Evolutionary conservation across 2,113 vertebrate genomes (phyloP), one percentile per base, ranked within the genome.

Genomic region (Melanotaenia duboulayi): DNA sequence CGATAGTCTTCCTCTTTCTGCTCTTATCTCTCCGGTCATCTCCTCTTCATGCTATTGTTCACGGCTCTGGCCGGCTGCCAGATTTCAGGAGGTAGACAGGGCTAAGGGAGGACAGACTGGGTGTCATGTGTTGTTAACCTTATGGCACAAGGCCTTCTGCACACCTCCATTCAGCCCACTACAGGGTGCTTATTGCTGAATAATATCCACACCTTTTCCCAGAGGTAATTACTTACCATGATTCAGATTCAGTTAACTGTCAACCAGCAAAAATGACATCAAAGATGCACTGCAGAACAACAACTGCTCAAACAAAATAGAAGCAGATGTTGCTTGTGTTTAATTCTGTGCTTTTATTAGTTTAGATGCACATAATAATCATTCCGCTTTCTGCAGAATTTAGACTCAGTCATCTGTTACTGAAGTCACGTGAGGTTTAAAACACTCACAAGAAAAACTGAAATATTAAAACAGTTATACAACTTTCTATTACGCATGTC

Each of bases 41-140:
- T 71, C 66, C 61, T 69, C 51, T 71, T 14, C 1, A 0, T 5
- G 7, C 81, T 65, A 81, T 88, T 89, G 84, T 90, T 84, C 46
- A 7, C 5, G 0, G 42, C 25, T 54, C 44, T 88, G 90, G 88
- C 78, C 25, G 5, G 3, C 8, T 0, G 82, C 87, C 87, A 89
- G 87, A 58, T 84, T 86, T 90, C 81, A 78, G 79, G 75, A 67
- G 63, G 60, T 56, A 72, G 72, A 73, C 60, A 83, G 74, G 68
- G 87, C 51, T 19, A 16, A 61, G 71, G 80, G 70, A 72, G 69
- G 39, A 66, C 50, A 48, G 71, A 55, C 60, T 50, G 56, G 57
- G 76, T 87, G 87, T 88, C 76, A 71, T 56, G 76, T 86, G 64
- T 65, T 83, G 75, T 81, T 62, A 73, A 12, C 40, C 57, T 75